Percentiles rank a stretch among this genome's conserved stretches.
These are phyloP conservation scores for Aviceda subcristata DNA, from an alignment of 2,113 vertebrate species.

Conservation along the genomic window DNA sequence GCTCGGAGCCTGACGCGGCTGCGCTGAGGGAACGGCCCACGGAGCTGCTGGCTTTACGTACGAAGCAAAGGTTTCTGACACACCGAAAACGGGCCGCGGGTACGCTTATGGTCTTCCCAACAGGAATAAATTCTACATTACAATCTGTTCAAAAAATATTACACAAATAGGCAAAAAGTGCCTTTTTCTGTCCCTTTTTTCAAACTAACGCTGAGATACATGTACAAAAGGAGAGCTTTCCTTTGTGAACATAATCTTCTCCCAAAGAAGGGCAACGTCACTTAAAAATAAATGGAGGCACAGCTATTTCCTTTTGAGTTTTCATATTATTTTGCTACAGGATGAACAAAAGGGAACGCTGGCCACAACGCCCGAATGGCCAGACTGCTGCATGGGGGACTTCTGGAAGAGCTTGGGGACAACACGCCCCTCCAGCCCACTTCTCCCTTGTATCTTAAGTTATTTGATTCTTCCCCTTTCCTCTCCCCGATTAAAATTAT, in stretches of 20 bases:
- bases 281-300: neutral
- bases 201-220: neutral
- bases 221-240: neutral
- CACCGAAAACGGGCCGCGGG: neutral
- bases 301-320: neutral
- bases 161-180: neutral
- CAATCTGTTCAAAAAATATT: neutral
- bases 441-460: neutral
- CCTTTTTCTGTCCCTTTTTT: neutral
- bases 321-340: neutral
- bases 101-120: neutral
- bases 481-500: neutral
- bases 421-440: no score
- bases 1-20: neutral
- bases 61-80: neutral
- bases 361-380: fast-evolving
- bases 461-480: neutral
- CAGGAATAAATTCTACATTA: neutral
- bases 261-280: neutral
- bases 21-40: neutral
- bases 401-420: neutral
- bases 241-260: neutral
- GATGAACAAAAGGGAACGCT: neutral
- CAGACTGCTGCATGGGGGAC: neutral
- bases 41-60: neutral